These are phyloP conservation scores for Tetragnatha versicolor DNA, from an alignment of 1,140 invertebrate species.

Conservation along the genomic window DNA sequence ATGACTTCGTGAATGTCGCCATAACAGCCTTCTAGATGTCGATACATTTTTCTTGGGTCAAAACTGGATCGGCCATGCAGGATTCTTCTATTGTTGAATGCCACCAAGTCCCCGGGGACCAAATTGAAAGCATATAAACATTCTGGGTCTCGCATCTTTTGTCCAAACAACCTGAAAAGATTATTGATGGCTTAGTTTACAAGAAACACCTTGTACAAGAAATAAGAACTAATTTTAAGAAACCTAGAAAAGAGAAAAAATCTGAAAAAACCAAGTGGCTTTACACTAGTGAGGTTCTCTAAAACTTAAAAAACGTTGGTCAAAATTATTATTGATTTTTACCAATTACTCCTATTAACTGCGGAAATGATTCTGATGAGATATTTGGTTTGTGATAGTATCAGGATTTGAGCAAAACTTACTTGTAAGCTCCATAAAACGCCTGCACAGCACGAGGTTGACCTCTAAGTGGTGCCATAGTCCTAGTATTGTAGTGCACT, in stretches of 20 bases:
- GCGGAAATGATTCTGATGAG: not conserved
- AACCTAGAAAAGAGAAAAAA: too few relatives aligned
- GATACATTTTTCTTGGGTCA: slow-evolving; percentile 60
- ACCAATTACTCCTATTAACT: not conserved
- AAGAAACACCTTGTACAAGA: too few relatives aligned
- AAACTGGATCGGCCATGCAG: slow-evolving; percentile 63
- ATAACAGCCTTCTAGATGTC: slow-evolving; percentile 64
- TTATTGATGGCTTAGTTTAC: too few relatives aligned
- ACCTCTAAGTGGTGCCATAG: slow-evolving; percentile 63
- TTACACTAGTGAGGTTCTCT: too few relatives aligned
- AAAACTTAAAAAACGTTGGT: not conserved
- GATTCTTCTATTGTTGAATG: slow-evolving; percentile 64
- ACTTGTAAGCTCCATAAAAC: slow-evolving; percentile 64
- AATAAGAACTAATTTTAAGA: too few relatives aligned
- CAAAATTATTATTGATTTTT: not conserved
- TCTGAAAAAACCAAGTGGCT: too few relatives aligned
- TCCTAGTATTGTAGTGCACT: slow-evolving; percentile 64
- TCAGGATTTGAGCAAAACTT: not conserved
- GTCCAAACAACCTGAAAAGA: slow-evolving; percentile 60
- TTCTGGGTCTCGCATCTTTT: slow-evolving; percentile 60
- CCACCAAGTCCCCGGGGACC: slow-evolving; percentile 63
- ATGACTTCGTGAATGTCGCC: slow-evolving; percentile 64
- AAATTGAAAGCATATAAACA: slow-evolving; percentile 61
- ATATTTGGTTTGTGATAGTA: not conserved
- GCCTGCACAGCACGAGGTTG: slow-evolving; percentile 62